phyloP scores from a whole-genome alignment of 2,113 vertebrate genomes.

The Hydrochoerus hydrochaeris region DNA sequence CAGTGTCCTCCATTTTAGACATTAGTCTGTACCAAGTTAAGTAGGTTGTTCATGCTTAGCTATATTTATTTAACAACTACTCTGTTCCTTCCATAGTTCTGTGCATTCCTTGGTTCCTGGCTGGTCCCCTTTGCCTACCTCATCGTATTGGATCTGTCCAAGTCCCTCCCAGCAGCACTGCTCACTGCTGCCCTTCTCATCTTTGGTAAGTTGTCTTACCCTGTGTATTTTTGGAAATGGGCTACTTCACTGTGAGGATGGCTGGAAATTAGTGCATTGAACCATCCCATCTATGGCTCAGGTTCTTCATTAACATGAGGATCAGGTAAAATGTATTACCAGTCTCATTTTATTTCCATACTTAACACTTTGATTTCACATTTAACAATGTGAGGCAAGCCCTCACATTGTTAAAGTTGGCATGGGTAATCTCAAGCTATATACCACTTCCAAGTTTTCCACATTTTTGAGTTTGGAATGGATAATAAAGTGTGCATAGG shows the following conservation, averaged over 20 bases:
- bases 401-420: constrained; percentile 6
- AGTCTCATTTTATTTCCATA: constrained; percentile 7
- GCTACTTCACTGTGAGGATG: not conserved
- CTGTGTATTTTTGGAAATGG: not conserved
- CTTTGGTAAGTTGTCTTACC: constrained; percentile 91
- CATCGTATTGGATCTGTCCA: constrained; percentile 92
- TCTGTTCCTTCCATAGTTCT: constrained; percentile 88
- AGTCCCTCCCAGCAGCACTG: constrained; percentile 91
- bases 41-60: not conserved
- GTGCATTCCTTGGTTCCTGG: constrained; percentile 93
- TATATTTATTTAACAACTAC: not conserved
- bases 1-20: not conserved
- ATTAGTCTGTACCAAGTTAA: not conserved
- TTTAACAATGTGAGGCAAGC: too few species aligned
- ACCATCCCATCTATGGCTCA: not conserved
- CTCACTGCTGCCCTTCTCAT: constrained; percentile 91
- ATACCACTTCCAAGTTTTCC: not conserved
- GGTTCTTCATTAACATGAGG: constrained; percentile 36
- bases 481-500: not conserved
- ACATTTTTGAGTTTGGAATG: constrained; percentile 12
- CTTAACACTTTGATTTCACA: not conserved
- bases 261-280: not conserved
- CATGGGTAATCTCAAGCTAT: not conserved
- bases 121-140: constrained; percentile 94
- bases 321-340: not conserved